Evolutionary conservation across 1,140 invertebrate species (phyloP), one percentile per base, ranked within the genome.

Genomic region (Bombyx mandarina): DNA sequence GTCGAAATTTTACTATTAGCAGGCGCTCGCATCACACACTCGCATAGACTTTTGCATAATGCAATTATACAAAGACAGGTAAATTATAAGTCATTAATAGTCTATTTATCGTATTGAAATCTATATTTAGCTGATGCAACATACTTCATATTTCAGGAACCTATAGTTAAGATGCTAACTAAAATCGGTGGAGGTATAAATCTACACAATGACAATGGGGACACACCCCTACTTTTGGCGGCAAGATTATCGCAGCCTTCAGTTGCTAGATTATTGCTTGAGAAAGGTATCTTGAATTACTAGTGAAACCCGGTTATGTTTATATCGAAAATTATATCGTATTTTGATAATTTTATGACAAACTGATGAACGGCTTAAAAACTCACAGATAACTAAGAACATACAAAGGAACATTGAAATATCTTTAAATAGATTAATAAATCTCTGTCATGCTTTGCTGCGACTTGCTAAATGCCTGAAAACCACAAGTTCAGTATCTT

Each of bases 151-250:
- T 71, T 74, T 46, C 56, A 86, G 81, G 73, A 75, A 57, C 73
- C 76, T 54, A 81, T 85, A 42, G 80, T 82, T 8, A 71, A 67
- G 62, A 67, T 82, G 73, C 66, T 86, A 42, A 64, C 73, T 1
- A 72, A 72, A 57, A 49, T 63, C 52, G 87, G 88, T 43, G 85
- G 82, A 26, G 84, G 89, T 53, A 85, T 89, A 43, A 90, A 91
- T 77, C 77, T 91, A 52, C 77, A 89, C 49, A 89, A 91, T 75
- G 88, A 90, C 52, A 86, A 88, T 68, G 90, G 90, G 10, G 89
- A 91, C 52, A 92, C 91, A 3, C 90, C 92, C 0, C 79, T 93
- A 4, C 84, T 92, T 53, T 71, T 91, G 9, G 90, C 91, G 26
- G 88, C 87, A 4, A 79, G 88, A 52, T 84, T 88, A 52, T 86